These are phyloP conservation scores for Poecilia picta DNA, from an alignment of 2,797 vertebrate species.

Conservation along the genomic window DNA sequence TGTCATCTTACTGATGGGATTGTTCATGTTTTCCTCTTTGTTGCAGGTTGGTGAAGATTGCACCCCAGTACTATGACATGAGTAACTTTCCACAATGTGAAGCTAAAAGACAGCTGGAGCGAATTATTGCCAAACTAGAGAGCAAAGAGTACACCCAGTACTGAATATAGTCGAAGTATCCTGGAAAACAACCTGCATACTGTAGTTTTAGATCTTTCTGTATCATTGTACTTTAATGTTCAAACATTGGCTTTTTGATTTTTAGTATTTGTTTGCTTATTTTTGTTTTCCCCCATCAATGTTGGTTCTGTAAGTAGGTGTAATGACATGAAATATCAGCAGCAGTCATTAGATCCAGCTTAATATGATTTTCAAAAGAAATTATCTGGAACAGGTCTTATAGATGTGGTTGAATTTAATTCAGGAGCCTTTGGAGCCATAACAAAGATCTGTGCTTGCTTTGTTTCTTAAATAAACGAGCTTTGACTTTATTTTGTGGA, in stretches of 20 bases:
- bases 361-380: constrained; percentile 59
- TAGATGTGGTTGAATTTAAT: constrained; percentile 94
- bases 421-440: constrained; percentile 88
- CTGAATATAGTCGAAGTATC: constrained; percentile 74
- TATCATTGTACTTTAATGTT: constrained; percentile 81
- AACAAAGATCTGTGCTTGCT: constrained; percentile 85
- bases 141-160: constrained; percentile 97
- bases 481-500: constrained; percentile 86
- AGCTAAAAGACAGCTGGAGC: constrained; percentile 96
- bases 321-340: constrained; percentile 62
- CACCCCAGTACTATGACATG: constrained; percentile 97
- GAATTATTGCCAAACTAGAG: constrained; percentile 96
- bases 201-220: constrained; percentile 80
- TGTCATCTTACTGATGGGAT: neutral
- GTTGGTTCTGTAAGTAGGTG: constrained; percentile 68
- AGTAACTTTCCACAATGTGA: constrained; percentile 97
- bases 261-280: constrained; percentile 77
- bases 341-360: constrained; percentile 58
- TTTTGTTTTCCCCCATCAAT: constrained; percentile 41
- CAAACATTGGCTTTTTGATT: constrained; percentile 90
- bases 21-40: constrained; percentile 1
- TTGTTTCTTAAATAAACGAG: constrained; percentile 88
- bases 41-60: constrained; percentile 95
- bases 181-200: constrained; percentile 53
- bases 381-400: constrained; percentile 84